Conservation (phyloP, 2,113 vertebrate species). For the Erythrocebus patas region DNA sequence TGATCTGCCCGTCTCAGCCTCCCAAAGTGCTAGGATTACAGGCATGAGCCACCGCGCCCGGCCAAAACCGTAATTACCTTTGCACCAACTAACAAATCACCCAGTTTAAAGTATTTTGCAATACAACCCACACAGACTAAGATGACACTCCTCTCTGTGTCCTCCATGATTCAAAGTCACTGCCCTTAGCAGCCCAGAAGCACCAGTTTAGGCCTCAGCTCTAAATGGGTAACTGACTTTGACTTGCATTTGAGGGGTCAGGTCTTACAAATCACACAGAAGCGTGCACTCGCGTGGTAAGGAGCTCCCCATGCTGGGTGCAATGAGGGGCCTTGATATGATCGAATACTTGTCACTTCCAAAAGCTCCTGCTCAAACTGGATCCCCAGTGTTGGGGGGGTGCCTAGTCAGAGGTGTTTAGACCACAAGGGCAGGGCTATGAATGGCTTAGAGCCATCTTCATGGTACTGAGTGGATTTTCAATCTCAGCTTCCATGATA, state of each 20-base stretch:
- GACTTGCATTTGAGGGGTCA: neutral
- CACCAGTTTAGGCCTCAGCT: rapidly evolving
- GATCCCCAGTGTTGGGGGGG: neutral
- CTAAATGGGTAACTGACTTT: neutral
- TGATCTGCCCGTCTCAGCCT: neutral
- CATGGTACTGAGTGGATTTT: too few species aligned
- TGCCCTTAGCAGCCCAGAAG: neutral
- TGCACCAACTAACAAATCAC: neutral
- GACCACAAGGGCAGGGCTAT: too few species aligned
- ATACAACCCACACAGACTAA: neutral
- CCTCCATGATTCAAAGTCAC: too few species aligned
- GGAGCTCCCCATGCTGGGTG: neutral
- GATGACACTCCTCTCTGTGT: rapidly evolving
- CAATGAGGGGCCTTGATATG: neutral
- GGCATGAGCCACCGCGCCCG: neutral
- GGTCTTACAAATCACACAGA: neutral
- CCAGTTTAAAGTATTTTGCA: neutral
- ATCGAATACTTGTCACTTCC: neutral
- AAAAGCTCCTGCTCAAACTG: neutral
- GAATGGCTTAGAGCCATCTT: too few species aligned
- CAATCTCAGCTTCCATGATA: too few species aligned
- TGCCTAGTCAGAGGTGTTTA: too few species aligned
- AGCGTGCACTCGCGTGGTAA: neutral
- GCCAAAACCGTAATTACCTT: too few species aligned
- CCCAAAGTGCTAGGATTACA: neutral